phyloP scores from a whole-genome alignment of 2,888 invertebrate genomes.

The Nephrotoma flavescens region DNA sequence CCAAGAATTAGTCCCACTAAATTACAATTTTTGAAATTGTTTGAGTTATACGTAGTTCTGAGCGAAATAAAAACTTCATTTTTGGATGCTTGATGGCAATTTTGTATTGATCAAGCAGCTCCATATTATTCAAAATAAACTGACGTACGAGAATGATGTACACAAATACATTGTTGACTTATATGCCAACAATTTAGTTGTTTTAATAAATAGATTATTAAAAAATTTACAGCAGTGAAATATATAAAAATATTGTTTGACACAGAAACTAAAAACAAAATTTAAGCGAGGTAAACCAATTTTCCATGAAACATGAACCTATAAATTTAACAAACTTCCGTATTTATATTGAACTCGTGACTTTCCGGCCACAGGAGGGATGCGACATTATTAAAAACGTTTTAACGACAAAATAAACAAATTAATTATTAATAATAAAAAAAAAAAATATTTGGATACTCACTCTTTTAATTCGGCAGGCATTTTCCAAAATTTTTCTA shows the following conservation, averaged over 20 bases:
- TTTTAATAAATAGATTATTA: background rate
- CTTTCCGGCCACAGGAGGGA: background rate
- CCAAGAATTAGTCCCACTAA: no score
- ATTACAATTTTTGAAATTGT: no score
- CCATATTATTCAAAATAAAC: no score
- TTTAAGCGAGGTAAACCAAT: background rate
- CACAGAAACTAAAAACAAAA: background rate
- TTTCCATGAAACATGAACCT: background rate
- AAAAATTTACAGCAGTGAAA: background rate
- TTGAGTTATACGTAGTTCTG: no score
- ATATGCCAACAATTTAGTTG: no score
- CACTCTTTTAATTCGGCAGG: background rate
- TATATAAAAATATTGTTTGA: background rate
- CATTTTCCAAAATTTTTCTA: background rate
- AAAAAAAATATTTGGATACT: background rate
- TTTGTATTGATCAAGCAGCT: no score
- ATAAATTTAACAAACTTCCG: background rate
- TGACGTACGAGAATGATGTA: no score
- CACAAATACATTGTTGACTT: no score
- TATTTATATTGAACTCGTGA: background rate
- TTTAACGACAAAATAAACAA: background rate
- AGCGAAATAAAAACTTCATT: no score
- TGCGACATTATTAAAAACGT: background rate
- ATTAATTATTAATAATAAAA: background rate
- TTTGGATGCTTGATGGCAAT: no score